A percentile compares a stretch with the other conserved stretches of the same genome.
Conservation (phyloP, 2,888 invertebrate species). For the Caenorhabditis imperialis region DNA sequence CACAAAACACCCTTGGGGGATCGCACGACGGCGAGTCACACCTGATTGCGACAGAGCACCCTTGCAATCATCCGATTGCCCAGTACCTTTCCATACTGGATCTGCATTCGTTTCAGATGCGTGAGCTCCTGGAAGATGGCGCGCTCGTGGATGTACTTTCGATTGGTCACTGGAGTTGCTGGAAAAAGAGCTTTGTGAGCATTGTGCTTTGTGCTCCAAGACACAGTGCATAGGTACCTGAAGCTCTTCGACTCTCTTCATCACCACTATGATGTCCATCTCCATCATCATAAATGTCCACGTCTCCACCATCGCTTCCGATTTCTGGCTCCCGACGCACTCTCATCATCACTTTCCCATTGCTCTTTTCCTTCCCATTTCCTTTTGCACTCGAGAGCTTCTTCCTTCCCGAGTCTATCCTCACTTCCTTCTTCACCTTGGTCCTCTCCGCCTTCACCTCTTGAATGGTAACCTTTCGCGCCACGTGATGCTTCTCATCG, state of each 20-base stretch:
- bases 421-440: conserved; percentile 37
- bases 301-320: conserved; percentile 51
- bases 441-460: conserved; percentile 26
- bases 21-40: conserved; percentile 5
- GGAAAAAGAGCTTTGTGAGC: neutral
- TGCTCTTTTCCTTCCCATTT: no score
- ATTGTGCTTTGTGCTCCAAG: no score
- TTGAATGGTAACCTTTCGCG: conserved; percentile 6
- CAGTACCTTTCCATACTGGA: conserved; percentile 84
- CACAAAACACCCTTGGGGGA: neutral
- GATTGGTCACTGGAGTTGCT: conserved; percentile 14
- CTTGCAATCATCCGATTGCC: conserved; percentile 12
- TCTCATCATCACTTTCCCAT: conserved; percentile 36
- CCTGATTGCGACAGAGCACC: conserved; percentile 26
- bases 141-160: conserved; percentile 72
- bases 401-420: conserved; percentile 9
- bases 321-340: conserved; percentile 54
- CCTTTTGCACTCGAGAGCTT: no score
- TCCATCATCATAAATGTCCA: conserved; percentile 61
- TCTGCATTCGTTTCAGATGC: conserved; percentile 91
- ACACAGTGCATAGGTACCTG: no score
- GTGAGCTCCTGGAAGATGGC: conserved; percentile 87
- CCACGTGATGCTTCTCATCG: no score
- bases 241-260: no score
- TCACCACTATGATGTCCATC: conserved; percentile 33